Evolutionary conservation across 1,140 invertebrate species (phyloP), one percentile per base, ranked within the genome.

Genomic region (Goniozus legneri): DNA sequence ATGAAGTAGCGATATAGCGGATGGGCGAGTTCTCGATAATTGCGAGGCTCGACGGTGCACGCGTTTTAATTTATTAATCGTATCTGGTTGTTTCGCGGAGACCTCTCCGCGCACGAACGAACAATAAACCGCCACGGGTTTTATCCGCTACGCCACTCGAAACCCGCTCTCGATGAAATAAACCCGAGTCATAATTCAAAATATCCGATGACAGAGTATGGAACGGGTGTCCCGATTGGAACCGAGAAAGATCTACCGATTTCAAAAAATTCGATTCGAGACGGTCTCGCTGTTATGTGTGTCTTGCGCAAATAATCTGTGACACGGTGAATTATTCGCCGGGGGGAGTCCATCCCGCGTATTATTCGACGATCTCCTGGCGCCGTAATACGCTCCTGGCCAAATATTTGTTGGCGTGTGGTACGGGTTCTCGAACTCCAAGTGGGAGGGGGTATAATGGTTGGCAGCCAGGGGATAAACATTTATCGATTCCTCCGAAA

Each of bases 241-340:
- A n/a, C n/a, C n/a, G n/a, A n/a, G n/a, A n/a, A n/a, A n/a, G n/a
- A n/a, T n/a, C n/a, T n/a, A n/a, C n/a, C n/a, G n/a, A n/a, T n/a
- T n/a, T n/a, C n/a, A n/a, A n/a, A 7, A 40, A 40, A 40, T 40
- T 10, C 2, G 19, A 20, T 20, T 18, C 42, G 24, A 50, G 38
- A n/a, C n/a, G n/a, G n/a, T n/a, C n/a, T n/a, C n/a, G n/a, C n/a
- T n/a, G n/a, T n/a, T n/a, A n/a, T n/a, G n/a, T n/a, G n/a, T n/a
- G n/a, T n/a, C n/a, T n/a, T n/a, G n/a, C n/a, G n/a, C n/a, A n/a
- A n/a, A n/a, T n/a, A n/a, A n/a, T n/a, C n/a, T n/a, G n/a, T n/a
- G n/a, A n/a, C n/a, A n/a, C n/a, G n/a, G n/a, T 67, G 65, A 67
- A 67, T 67, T 63, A 67, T 59, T 61, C 54, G 60, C 52, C 47